Base-by-base conservation (phyloP, 2,797 vertebrate species). In the Synaphobranchus kaupii region DNA sequence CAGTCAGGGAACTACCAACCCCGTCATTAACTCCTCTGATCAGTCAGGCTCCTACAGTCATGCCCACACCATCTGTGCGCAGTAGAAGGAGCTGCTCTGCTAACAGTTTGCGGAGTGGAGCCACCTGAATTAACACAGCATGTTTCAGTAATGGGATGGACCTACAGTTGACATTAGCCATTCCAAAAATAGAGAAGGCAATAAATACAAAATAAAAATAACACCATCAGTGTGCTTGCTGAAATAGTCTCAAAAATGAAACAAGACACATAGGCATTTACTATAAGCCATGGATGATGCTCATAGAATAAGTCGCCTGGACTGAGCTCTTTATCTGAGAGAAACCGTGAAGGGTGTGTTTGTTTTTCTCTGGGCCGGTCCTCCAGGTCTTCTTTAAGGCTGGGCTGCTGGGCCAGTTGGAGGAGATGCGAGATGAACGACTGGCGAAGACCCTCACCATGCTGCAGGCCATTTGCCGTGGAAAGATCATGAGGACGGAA, bases 351-450 rank as follows among this genome's bases (percentile, higher is more conserved):
- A 68, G 63, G 39, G 34, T n/a, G 4, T 68, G 50, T 44, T 7
- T 8, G 8, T 2, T 17, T 71, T 44, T 50, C 3, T 48, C 15
- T 47, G 4, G 31, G 7, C 12, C 2, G 5, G 12, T 17, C 34
- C 20, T 44, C 80, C 90, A 97, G 97, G 96, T 97, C 83, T 98
- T 98, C 83, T 98, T 98, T 87, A 98, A 98, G 88, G 96, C 97
- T 0, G 97, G 97, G 81, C 94, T 99, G 48, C 90, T 98, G 94
- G 98, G 97, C 0, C 91, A 92, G 5, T 87, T 98, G 89, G 97
- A 98, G 91, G 97, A 98, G 90, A 96, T 98, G 96, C 92, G 97
- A 31, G 98, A 98, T 0, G 91, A 94, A 63, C 95, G 96, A 0
- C 94, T 98, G 39, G 93, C 97, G 8, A 91, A 95, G 84, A 97